A percentile compares a stretch with the other conserved stretches of the same genome.
These are phyloP conservation scores for Mystacornis crossleyi DNA, from an alignment of 2,113 vertebrate genomes.

Conservation along the genomic window DNA sequence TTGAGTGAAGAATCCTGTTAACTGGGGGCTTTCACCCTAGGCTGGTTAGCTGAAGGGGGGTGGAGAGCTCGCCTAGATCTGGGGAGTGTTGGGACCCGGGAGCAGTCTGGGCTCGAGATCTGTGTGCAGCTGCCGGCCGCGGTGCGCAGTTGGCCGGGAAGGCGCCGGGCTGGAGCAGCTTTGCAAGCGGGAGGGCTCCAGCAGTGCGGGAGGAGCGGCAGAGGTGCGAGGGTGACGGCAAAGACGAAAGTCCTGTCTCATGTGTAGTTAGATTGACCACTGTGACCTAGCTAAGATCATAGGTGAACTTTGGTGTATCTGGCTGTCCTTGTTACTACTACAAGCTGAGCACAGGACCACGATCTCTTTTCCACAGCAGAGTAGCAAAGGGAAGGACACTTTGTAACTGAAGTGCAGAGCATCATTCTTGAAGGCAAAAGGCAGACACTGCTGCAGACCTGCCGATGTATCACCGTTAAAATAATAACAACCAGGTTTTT, in stretches of 20 bases:
- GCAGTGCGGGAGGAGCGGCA: accelerated
- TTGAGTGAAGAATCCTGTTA: not conserved
- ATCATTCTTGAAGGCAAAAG: not conserved
- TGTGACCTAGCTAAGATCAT: not conserved
- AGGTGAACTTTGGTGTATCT: not conserved
- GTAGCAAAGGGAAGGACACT: not conserved
- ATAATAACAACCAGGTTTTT: not conserved
- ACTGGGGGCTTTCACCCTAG: not conserved
- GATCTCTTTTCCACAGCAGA: not conserved
- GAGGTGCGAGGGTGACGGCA: not conserved
- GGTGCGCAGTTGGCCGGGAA: accelerated
- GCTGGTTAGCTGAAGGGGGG: not conserved
- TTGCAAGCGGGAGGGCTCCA: accelerated
- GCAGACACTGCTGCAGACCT: not conserved
- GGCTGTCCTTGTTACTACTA: not conserved
- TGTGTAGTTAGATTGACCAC: accelerated
- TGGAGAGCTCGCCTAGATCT: accelerated
- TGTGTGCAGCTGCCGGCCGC: not conserved
- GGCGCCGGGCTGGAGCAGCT: not conserved
- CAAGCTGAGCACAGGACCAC: accelerated
- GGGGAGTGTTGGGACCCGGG: accelerated
- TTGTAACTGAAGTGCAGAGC: not conserved
- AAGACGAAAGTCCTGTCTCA: accelerated
- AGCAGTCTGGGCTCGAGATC: not conserved
- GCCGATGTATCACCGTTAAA: not conserved